phyloP scores from a whole-genome alignment of 2,888 invertebrate genomes.

The Stramonita haemastoma region DNA sequence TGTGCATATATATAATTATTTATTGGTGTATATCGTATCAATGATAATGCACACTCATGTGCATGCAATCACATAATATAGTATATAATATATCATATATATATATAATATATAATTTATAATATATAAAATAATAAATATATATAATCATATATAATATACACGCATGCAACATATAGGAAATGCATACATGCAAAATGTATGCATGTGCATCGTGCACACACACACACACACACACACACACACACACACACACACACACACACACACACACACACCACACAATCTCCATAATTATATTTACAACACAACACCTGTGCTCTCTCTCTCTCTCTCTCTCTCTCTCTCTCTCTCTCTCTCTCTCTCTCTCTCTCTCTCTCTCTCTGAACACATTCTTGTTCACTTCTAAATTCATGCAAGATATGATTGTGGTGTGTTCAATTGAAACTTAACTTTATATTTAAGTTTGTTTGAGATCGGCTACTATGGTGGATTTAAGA shows the following conservation, averaged over 20 bases:
- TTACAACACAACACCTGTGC: neutral
- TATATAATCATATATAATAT: neutral
- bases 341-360: neutral
- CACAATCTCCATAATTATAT: no score
- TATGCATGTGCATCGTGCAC: neutral
- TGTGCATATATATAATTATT: no score
- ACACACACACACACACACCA: neutral
- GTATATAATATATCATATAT: neutral
- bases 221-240: neutral
- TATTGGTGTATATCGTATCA: no score
- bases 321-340: neutral
- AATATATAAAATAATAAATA: no score
- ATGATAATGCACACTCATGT: neutral
- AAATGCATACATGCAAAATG: neutral
- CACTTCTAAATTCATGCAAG: no score
- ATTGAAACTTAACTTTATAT: no score
- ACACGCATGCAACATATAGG: no score
- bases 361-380: neutral
- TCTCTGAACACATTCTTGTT: neutral
- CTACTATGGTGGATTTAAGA: no score
- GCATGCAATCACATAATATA: neutral
- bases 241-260: slow-evolving; percentile 3
- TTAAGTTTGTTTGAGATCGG: no score
- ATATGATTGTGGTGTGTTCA: no score
- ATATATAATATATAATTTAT: no score